A percentile compares a stretch with the other conserved stretches of the same genome.
phyloP scores from a whole-genome alignment of 2,797 vertebrate genomes.

The Chelmon rostratus region DNA sequence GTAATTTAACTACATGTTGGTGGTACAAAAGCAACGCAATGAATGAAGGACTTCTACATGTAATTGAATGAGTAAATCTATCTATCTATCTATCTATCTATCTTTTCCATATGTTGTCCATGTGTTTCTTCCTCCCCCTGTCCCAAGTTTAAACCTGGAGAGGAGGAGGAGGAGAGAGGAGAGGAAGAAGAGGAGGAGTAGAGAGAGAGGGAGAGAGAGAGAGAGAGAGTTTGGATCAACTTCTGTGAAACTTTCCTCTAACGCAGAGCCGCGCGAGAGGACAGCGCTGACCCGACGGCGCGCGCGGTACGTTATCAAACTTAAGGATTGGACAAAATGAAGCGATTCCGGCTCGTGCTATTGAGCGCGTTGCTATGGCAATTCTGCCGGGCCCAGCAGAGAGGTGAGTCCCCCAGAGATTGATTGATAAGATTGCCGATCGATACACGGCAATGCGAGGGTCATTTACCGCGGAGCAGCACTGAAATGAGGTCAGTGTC shows the following conservation, averaged over 20 bases:
- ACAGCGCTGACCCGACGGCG: conserved; percentile 30
- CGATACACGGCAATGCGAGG: conserved; percentile 25
- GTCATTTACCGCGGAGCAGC: conserved; percentile 5
- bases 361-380: conserved; percentile 76
- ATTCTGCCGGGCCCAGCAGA: conserved; percentile 74
- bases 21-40: too few species aligned
- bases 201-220: conserved; percentile 7
- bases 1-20: too few species aligned
- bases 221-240: conserved; percentile 46
- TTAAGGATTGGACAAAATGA: conserved; percentile 54
- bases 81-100: background rate
- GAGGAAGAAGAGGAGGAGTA: background rate
- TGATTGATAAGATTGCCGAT: conserved; percentile 11
- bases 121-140: background rate
- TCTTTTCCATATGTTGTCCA: conserved; percentile 10
- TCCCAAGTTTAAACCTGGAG: background rate
- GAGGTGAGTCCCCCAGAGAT: conserved; percentile 74
- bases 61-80: too few species aligned
- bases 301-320: conserved; percentile 24
- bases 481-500: background rate
- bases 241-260: conserved; percentile 59
- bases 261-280: conserved; percentile 33
- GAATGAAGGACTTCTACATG: too few species aligned
- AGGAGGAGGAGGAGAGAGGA: conserved; percentile 22
- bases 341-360: conserved; percentile 53